Conservation (phyloP, 2,888 invertebrate species). For the Epistrophe grossulariae region DNA sequence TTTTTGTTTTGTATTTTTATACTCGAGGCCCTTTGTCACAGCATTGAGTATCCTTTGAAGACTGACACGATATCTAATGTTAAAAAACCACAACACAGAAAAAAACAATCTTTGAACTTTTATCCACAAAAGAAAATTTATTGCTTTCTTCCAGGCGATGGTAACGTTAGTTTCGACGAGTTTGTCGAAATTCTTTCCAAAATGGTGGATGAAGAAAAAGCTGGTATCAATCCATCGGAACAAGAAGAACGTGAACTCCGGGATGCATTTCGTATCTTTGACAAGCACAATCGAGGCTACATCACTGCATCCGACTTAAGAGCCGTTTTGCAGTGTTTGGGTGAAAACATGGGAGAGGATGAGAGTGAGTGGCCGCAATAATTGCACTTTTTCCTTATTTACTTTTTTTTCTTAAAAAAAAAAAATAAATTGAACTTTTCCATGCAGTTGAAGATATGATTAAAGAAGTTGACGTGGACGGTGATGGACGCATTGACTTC, state of each 20-base stretch:
- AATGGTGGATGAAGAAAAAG: conserved; percentile 88
- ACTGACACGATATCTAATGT: conserved; percentile 17
- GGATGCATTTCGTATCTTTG: conserved; percentile 95
- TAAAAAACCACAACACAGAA: conserved; percentile 10
- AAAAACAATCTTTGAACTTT: conserved; percentile 39
- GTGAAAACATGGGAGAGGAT: conserved; percentile 94
- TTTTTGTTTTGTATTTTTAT: conserved; percentile 15
- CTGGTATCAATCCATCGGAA: conserved; percentile 87
- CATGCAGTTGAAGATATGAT: conserved; percentile 97
- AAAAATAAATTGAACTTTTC: conserved; percentile 12
- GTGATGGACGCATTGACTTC: conserved; percentile 96
- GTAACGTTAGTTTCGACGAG: conserved; percentile 94
- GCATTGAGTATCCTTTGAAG: conserved; percentile 28
- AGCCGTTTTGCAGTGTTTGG: conserved; percentile 94
- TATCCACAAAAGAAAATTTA: neutral
- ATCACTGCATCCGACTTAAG: conserved; percentile 94
- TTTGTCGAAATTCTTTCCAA: conserved; percentile 93
- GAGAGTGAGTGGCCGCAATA: conserved; percentile 88
- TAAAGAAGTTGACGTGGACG: conserved; percentile 97
- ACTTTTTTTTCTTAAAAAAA: neutral
- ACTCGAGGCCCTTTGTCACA: conserved; percentile 36
- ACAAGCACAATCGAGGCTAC: conserved; percentile 95
- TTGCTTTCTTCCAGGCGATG: conserved; percentile 87
- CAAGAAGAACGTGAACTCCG: conserved; percentile 93
- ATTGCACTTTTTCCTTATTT: neutral